A percentile compares a stretch with the other conserved stretches of the same genome.
These are phyloP conservation scores for Dendrolimus kikuchii DNA, from an alignment of 1,140 invertebrate species.

Conservation along the genomic window DNA sequence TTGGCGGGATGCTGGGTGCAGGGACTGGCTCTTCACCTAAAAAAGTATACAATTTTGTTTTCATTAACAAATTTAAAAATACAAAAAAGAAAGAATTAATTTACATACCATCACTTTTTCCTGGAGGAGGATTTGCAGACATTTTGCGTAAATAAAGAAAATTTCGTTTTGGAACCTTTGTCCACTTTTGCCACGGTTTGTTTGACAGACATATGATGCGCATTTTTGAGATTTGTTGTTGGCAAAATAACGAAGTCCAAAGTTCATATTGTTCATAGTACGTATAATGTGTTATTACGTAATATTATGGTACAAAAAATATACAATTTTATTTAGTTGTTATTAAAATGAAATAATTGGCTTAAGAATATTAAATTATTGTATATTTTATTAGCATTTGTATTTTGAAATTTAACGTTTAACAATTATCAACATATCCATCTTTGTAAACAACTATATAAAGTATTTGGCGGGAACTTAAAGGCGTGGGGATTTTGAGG, in stretches of 20 bases:
- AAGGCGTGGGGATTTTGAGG: no score
- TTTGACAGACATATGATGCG: conserved; percentile 54
- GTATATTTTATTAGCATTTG: no score
- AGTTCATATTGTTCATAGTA: background rate
- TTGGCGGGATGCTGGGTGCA: conserved; percentile 40
- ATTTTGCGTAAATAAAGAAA: conserved; percentile 49
- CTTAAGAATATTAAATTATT: no score
- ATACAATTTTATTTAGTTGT: conserved; percentile 3
- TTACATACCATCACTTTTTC: conserved; percentile 52
- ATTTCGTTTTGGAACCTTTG: conserved; percentile 56
- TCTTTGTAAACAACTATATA: no score
- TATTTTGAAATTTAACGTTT: no score
- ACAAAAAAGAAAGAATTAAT: conserved; percentile 8
- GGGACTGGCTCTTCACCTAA: conserved; percentile 29
- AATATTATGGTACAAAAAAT: background rate
- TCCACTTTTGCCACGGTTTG: conserved; percentile 42
- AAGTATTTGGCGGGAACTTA: no score
- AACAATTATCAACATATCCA: no score
- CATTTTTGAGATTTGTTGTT: conserved; percentile 34
- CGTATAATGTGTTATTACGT: conserved; percentile 6
- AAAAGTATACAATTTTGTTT: conserved; percentile 10
- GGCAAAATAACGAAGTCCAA: conserved; percentile 1
- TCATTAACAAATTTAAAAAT: conserved; percentile 15
- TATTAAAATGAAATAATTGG: background rate
- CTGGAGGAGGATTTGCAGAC: conserved; percentile 60